A percentile compares a stretch with the other conserved stretches of the same genome.
Conservation (phyloP, 2,888 invertebrate genomes). For the Frankliniella intonsa region DNA sequence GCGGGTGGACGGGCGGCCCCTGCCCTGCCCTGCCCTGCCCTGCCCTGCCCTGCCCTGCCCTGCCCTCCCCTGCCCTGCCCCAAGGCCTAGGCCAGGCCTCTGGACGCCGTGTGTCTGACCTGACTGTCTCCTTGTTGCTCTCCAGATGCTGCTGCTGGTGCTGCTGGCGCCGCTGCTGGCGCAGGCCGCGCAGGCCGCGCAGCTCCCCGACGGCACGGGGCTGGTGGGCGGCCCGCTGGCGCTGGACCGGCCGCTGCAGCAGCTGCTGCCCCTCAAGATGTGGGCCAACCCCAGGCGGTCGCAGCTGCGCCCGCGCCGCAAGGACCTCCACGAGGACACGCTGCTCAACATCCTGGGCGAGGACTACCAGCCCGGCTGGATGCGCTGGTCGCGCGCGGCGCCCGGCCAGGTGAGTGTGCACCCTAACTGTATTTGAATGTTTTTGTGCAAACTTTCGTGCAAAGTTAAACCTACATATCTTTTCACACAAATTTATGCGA, state of each 20-base stretch:
- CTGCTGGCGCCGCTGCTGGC: conserved; percentile 12
- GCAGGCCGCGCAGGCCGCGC: conserved; percentile 7
- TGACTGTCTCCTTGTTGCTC: too few species aligned
- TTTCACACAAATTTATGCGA: too few species aligned
- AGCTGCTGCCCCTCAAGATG: conserved; percentile 40
- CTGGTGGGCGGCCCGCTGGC: conserved; percentile 37
- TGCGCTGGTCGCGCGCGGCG: conserved; percentile 45
- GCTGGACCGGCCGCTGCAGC: conserved; percentile 34
- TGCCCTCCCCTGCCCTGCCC: too few species aligned
- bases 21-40: too few species aligned
- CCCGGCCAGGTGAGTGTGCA: conserved; percentile 33
- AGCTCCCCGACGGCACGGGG: conserved; percentile 38
- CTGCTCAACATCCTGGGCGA: conserved; percentile 45
- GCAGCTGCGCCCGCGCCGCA: conserved; percentile 45
- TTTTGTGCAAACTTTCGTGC: too few species aligned
- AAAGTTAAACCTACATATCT: too few species aligned
- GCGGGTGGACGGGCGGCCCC: too few species aligned
- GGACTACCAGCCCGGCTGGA: conserved; percentile 49
- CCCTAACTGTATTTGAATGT: too few species aligned
- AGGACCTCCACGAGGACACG: conserved; percentile 45
- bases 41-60: too few species aligned
- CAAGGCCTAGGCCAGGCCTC: too few species aligned
- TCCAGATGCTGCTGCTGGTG: conserved; percentile 28
- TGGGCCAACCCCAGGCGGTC: conserved; percentile 42
- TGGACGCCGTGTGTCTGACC: too few species aligned